Evolutionary conservation across 2,113 vertebrate genomes (phyloP).

Genomic region (Argyrosomus japonicus): DNA sequence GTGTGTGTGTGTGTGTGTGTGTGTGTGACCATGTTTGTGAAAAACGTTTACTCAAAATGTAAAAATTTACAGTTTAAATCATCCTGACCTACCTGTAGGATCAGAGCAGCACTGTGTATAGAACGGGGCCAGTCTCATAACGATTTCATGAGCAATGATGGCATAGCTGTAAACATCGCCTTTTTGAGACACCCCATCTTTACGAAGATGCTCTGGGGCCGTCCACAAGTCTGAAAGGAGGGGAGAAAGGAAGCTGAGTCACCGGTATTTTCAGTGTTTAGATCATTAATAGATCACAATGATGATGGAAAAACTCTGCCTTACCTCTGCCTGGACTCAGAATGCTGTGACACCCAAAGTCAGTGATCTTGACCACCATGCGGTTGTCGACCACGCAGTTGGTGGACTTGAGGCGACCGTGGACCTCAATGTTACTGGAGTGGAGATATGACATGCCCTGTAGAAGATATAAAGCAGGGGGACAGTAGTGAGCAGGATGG

Average conservation of each 20-base stretch:
- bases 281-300: neutral
- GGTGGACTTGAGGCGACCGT: constrained; percentile 95
- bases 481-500: neutral
- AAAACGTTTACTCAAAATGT: no score
- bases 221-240: constrained; percentile 91
- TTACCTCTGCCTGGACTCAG: constrained; percentile 88
- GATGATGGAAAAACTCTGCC: neutral
- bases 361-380: constrained; percentile 99
- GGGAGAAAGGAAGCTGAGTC: neutral
- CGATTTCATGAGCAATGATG: constrained; percentile 95
- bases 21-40: no score
- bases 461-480: neutral
- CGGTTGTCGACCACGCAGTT: constrained; percentile 97
- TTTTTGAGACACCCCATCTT: constrained; percentile 90
- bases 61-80: neutral
- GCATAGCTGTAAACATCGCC: constrained; percentile 96
- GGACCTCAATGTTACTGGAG: constrained; percentile 92
- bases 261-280: neutral
- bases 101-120: constrained; percentile 82
- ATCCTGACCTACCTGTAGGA: constrained; percentile 65
- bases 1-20: no score
- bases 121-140: constrained; percentile 88
- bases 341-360: constrained; percentile 95
- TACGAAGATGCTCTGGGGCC: constrained; percentile 93
- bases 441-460: constrained; percentile 99